These are phyloP conservation scores for Cricetomys ansorgei DNA, from an alignment of 2,113 vertebrate genomes.

Conservation along the genomic window DNA sequence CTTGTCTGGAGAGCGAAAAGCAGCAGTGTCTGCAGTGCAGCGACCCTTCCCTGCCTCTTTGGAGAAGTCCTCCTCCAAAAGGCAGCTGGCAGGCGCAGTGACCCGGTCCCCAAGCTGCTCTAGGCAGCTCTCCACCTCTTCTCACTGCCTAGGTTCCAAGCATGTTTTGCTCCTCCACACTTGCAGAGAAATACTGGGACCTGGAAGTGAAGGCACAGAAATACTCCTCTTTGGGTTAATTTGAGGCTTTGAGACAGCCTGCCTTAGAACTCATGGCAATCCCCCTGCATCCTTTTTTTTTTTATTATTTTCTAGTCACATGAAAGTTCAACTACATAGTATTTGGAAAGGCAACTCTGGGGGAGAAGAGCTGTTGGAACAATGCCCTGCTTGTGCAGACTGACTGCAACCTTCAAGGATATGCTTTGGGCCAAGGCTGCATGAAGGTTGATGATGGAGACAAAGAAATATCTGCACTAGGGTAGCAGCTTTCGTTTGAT, in stretches of 20 bases:
- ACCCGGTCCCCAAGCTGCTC: neutral
- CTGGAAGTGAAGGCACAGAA: neutral
- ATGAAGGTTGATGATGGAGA: neutral
- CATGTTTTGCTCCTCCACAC: neutral
- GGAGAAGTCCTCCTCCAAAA: neutral
- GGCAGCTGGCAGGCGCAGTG: neutral
- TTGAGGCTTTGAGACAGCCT: neutral
- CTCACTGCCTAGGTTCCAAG: neutral
- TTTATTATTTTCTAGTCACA: neutral
- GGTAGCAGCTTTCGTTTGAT: neutral
- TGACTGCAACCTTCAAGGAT: neutral
- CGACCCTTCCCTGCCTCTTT: neutral
- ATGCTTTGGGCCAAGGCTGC: neutral
- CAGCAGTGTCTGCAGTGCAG: neutral
- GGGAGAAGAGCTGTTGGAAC: neutral
- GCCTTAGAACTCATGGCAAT: neutral
- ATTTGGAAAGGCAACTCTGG: neutral
- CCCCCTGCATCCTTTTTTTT: neutral
- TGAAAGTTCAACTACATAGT: neutral
- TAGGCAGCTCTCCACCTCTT: neutral
- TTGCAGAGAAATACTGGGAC: neutral
- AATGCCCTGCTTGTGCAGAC: neutral
- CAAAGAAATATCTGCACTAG: neutral
- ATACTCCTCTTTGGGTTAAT: neutral
- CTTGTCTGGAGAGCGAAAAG: conserved; percentile 64